Conservation (phyloP, 2,888 invertebrate species). For the Chrysolina americana region DNA sequence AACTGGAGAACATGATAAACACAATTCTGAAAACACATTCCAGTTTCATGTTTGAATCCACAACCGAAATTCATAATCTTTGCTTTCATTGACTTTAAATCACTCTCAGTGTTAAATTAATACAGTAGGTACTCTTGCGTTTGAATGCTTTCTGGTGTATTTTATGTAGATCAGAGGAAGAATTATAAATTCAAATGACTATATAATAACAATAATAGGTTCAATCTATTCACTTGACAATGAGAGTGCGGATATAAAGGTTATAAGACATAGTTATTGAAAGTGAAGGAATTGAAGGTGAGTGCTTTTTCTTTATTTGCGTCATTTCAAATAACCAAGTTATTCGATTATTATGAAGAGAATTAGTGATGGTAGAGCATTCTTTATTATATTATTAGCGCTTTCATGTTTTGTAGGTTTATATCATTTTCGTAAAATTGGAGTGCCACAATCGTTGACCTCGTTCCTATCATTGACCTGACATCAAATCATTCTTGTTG, state of each 20-base stretch:
- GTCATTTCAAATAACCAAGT: neutral
- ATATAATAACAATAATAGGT: neutral
- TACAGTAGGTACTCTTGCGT: neutral
- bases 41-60: neutral
- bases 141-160: neutral
- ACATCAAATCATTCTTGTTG: too few species aligned
- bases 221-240: neutral
- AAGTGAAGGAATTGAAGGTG: neutral
- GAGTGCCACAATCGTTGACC: too few species aligned
- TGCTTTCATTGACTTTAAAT: neutral
- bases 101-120: neutral
- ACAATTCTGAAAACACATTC: neutral
- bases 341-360: too few species aligned
- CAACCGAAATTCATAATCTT: neutral
- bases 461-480: too few species aligned
- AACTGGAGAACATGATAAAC: neutral
- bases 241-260: constrained; percentile 8
- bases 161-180: constrained; percentile 17
- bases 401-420: too few species aligned
- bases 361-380: too few species aligned
- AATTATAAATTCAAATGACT: constrained; percentile 27
- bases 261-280: neutral
- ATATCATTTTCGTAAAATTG: too few species aligned
- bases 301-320: neutral
- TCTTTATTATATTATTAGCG: too few species aligned